These are phyloP conservation scores for Pogonognathellus flavescens DNA, from an alignment of 1,140 invertebrate genomes.

Conservation along the genomic window DNA sequence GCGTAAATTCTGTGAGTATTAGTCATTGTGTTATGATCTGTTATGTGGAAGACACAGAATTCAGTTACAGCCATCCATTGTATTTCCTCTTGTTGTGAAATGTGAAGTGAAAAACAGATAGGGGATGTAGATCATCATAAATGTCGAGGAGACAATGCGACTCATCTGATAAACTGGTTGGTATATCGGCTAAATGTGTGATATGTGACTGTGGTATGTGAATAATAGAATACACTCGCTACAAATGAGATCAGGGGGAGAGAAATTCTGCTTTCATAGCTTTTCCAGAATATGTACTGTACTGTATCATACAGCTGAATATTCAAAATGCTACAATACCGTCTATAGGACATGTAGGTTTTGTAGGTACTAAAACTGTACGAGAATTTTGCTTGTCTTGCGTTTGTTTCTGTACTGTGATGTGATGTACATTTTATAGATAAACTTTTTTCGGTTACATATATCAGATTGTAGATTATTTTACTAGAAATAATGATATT, in stretches of 20 bases:
- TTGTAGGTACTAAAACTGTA: too few species aligned
- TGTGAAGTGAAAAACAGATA: slow-evolving; percentile 51
- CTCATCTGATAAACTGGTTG: slow-evolving; percentile 53
- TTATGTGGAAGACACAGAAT: background rate
- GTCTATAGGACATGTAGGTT: too few species aligned
- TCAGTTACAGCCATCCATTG: slow-evolving; percentile 26
- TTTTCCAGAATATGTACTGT: too few species aligned
- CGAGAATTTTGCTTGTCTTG: too few species aligned
- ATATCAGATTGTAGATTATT: too few species aligned
- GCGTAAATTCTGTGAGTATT: too few species aligned
- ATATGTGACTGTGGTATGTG: slow-evolving; percentile 40
- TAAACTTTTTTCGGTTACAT: too few species aligned
- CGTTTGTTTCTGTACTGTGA: too few species aligned
- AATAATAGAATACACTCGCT: background rate
- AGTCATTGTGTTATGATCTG: background rate
- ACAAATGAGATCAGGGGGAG: slow-evolving; percentile 8
- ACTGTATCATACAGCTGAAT: too few species aligned
- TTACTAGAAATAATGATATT: too few species aligned
- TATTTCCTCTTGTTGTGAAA: slow-evolving; percentile 51
- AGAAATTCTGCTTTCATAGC: background rate
- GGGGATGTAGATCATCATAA: slow-evolving; percentile 62
- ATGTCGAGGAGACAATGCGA: slow-evolving; percentile 60
- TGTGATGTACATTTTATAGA: too few species aligned
- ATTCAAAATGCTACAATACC: too few species aligned
- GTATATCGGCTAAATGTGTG: slow-evolving; percentile 11